phyloP scores from a whole-genome alignment of 2,888 invertebrate species.

The Prosopocoilus inquinatus region DNA sequence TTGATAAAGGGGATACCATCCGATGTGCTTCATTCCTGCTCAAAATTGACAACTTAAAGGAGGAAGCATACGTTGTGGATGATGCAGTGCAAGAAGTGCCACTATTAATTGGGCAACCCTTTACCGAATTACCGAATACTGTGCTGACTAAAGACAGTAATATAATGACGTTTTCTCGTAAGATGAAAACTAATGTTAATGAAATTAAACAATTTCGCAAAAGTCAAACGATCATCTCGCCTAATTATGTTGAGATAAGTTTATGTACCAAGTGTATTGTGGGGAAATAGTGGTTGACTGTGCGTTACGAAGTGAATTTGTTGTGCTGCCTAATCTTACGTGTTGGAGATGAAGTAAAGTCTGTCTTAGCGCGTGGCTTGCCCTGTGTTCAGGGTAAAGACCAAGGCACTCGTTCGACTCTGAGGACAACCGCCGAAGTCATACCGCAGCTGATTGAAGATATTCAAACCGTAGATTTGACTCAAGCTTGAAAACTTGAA shows the following conservation, averaged over 20 bases:
- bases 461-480: background rate
- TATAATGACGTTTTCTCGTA: background rate
- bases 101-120: background rate
- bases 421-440: background rate
- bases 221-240: background rate
- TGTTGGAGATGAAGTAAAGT: background rate
- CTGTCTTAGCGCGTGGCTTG: background rate
- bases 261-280: background rate
- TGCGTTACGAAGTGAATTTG: background rate
- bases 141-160: background rate
- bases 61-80: background rate
- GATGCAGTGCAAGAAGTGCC: background rate
- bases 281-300: background rate
- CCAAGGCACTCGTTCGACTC: background rate
- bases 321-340: background rate
- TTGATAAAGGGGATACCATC: background rate
- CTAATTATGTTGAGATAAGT: background rate
- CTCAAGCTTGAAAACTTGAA: background rate
- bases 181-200: background rate
- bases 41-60: background rate
- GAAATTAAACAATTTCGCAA: background rate
- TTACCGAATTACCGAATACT: background rate
- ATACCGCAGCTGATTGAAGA: background rate
- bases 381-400: background rate
- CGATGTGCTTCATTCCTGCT: background rate